Evolutionary conservation across 1,140 invertebrate species (phyloP), one percentile per base, ranked within the genome.

Genomic region (Caerostris darwini): DNA sequence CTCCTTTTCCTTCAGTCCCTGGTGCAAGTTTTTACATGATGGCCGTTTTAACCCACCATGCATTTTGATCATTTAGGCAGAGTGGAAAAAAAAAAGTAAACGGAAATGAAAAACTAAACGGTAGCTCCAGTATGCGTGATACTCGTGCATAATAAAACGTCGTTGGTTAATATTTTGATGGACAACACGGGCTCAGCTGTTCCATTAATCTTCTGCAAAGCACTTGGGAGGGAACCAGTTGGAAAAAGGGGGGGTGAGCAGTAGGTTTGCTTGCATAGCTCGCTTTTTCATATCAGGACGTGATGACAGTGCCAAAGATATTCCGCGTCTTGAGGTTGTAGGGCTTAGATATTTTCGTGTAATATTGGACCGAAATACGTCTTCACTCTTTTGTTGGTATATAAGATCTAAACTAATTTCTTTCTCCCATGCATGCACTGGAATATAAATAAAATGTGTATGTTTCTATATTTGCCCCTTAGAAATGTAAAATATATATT

Each of bases 131-230:
- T 8, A 83, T 56, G 57, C n/a, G 59, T 64, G 58, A 87, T 6
- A 7, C 5, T 87, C 2, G 3, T 50, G 85, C 19, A 87, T 87
- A 87, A 87, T 87, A 87, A 87, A 87, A 87, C 58, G 19, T 53
- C 59, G 8, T 56, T 14, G 17, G 53, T 64, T 87, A 87, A 87
- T 87, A 87, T 87, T 87, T 87, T 87, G 85, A 87, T 87, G 85
- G 85, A 87, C 85, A 87, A 87, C 85, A 87, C 50, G 59, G 58
- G n/a, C 58, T 50, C 57, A 61, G 57, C 58, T 64, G 58, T 50
- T 34, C 58, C 59, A 87, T 87, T 87, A 61, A 87, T 87, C 85
- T 87, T 87, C 5, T 19, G 14, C 2, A 87, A 87, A 61, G 10
- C 5, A 10, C n/a, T 57, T 10, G 87, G 87, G 17, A n/a, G 34